Evolutionary conservation across 2,797 vertebrate genomes (phyloP), one percentile per base, ranked within the genome.

Genomic region (Limosa lapponica): DNA sequence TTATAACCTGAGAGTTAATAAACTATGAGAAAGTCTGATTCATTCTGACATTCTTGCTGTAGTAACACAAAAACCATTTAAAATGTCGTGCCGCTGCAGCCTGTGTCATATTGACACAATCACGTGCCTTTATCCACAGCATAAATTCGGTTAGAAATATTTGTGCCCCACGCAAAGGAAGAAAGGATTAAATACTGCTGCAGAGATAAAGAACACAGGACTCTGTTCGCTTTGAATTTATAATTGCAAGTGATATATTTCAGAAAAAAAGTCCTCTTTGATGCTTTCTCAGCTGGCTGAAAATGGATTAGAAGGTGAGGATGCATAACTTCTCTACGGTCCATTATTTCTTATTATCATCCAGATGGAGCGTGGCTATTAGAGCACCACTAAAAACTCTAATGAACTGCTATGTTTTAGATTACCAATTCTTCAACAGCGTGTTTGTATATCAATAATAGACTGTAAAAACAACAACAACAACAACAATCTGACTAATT

Each of bases 271-370:
- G n/a, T 49, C 30, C 41, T 78, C 69, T 70, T 87, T 62, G 75
- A 32, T 91, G 65, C 81, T 85, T 89, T 86, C 77, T 87, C 88
- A 86, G 82, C 77, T 89, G 94, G 64, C 77, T 95, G 87, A 90
- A 92, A 94, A 95, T 82, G 82, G 90, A 94, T 95, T 89, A 80
- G 34, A 89, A 96, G 87, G 81, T 88, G 87, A 96, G 75, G 66
- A 87, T 82, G 57, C 25, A 23, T 30, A 91, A 89, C 83, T 92
- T 75, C 81, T 83, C 71, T 15, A 43, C 0, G 17, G 92, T 77
- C 90, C 86, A 88, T 96, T 97, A 91, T 89, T 96, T 94, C 82
- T 78, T 73, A 87, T 83, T 81, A 81, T 59, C 89, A 90, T 87
- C 91, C 93, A 96, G 93, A 92, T 88, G 95, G 89, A 96, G 59